A percentile compares a stretch with the other conserved stretches of the same genome.
phyloP scores from a whole-genome alignment of 1,140 invertebrate genomes.

The Trichonephila inaurata region DNA sequence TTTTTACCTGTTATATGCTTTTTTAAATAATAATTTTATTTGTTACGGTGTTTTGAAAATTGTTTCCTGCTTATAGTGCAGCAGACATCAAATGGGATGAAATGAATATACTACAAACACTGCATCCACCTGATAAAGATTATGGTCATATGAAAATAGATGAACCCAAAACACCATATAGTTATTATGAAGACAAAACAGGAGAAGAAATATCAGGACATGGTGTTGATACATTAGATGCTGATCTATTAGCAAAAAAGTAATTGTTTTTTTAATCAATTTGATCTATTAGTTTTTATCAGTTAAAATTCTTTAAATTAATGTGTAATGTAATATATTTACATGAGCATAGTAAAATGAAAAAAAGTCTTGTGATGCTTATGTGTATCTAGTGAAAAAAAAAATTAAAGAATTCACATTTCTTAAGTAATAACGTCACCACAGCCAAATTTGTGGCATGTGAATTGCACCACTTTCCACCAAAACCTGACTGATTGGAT shows the following conservation, averaged over 20 bases:
- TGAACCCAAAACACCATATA: slow-evolving; percentile 98
- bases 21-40: no score
- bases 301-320: not conserved
- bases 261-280: slow-evolving; percentile 82
- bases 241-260: slow-evolving; percentile 86
- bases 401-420: no score
- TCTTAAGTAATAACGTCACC: no score
- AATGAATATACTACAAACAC: slow-evolving; percentile 99
- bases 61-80: slow-evolving; percentile 48
- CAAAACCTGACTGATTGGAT: no score
- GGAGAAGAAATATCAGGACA: slow-evolving; percentile 83
- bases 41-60: no score
- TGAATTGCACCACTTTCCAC: no score
- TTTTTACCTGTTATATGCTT: no score
- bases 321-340: no score
- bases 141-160: slow-evolving; percentile 99
- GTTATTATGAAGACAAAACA: slow-evolving; percentile 85
- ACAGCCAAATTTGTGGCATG: no score
- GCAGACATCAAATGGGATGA: slow-evolving; percentile 96
- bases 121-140: slow-evolving; percentile 98
- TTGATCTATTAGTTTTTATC: not conserved
- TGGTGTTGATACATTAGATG: slow-evolving; percentile 84
- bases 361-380: no score
- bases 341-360: no score
- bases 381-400: no score